phyloP scores from a whole-genome alignment of 2,113 vertebrate species.

The Nothobranchius kuhntae region DNA sequence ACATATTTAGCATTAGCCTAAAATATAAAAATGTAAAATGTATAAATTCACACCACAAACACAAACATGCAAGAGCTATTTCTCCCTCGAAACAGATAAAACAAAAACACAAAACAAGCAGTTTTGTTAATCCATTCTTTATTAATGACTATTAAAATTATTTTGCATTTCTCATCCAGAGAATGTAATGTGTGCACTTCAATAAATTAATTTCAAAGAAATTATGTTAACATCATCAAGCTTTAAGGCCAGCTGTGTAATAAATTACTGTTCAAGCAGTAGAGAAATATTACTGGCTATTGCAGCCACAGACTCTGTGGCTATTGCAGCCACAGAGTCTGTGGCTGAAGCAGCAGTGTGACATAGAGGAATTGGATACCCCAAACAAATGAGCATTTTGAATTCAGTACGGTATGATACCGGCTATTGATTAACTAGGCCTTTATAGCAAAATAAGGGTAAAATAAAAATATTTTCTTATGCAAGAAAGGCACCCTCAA shows the following conservation, averaged over 20 bases:
- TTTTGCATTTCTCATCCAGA: constrained; percentile 83
- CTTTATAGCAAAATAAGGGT: constrained; percentile 16
- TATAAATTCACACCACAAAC: neutral
- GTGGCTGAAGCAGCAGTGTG: constrained; percentile 31
- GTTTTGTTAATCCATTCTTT: constrained; percentile 76
- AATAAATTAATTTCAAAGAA: constrained; percentile 92
- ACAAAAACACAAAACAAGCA: neutral
- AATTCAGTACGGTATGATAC: constrained; percentile 42
- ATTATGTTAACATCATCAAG: constrained; percentile 85
- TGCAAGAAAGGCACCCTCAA: constrained; percentile 84
- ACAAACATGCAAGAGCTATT: neutral
- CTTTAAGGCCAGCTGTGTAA: constrained; percentile 93
- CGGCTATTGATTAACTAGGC: constrained; percentile 45
- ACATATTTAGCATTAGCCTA: neutral
- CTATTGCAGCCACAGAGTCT: constrained; percentile 35
- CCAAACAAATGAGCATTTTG: constrained; percentile 32
- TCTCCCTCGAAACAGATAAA: constrained; percentile 18
- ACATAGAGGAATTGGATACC: constrained; percentile 31
- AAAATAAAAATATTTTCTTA: constrained; percentile 46
- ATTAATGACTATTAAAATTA: constrained; percentile 85
- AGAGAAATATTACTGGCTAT: constrained; percentile 55
- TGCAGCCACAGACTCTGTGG: constrained; percentile 42
- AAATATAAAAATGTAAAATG: too few relatives aligned
- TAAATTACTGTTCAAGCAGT: constrained; percentile 82
- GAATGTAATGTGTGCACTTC: constrained; percentile 89